phyloP scores from a whole-genome alignment of 1,140 invertebrate genomes.

The Olivierus martensii region DNA sequence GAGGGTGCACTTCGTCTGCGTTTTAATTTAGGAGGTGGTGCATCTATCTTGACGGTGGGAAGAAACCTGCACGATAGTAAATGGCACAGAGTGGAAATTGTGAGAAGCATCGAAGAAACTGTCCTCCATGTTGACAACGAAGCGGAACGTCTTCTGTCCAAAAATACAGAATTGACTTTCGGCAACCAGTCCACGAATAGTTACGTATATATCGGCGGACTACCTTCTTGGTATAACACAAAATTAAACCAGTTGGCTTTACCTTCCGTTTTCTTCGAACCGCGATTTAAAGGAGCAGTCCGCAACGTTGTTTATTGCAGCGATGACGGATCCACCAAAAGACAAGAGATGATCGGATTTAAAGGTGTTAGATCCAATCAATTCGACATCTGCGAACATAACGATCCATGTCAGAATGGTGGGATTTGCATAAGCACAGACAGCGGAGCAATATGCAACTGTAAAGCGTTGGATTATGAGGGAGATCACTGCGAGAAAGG shows the following conservation, averaged over 20 bases:
- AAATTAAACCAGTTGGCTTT: slow-evolving; percentile 65
- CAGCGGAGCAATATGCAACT: slow-evolving; percentile 83
- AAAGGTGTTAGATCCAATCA: slow-evolving; percentile 47
- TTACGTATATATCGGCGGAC: slow-evolving; percentile 79
- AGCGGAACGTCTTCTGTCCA: slow-evolving; percentile 45
- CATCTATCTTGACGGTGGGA: slow-evolving; percentile 72
- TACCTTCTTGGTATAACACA: slow-evolving; percentile 74
- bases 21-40: slow-evolving; percentile 72
- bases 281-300: slow-evolving; percentile 69
- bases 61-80: slow-evolving; percentile 70
- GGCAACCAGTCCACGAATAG: slow-evolving; percentile 70
- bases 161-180: slow-evolving; percentile 40
- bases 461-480: slow-evolving; percentile 74
- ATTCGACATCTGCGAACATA: slow-evolving; percentile 64
- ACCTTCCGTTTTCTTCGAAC: slow-evolving; percentile 81
- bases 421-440: slow-evolving; percentile 90
- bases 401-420: slow-evolving; percentile 81
- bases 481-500: slow-evolving; percentile 88
- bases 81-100: slow-evolving; percentile 70
- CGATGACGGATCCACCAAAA: slow-evolving; percentile 47
- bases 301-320: slow-evolving; percentile 75
- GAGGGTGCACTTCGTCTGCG: slow-evolving; percentile 69
- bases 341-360: slow-evolving; percentile 50
- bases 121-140: slow-evolving; percentile 64
- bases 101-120: slow-evolving; percentile 57